Evolutionary conservation across 2,113 vertebrate genomes (phyloP).

Genomic region (Blennius ocellaris): DNA sequence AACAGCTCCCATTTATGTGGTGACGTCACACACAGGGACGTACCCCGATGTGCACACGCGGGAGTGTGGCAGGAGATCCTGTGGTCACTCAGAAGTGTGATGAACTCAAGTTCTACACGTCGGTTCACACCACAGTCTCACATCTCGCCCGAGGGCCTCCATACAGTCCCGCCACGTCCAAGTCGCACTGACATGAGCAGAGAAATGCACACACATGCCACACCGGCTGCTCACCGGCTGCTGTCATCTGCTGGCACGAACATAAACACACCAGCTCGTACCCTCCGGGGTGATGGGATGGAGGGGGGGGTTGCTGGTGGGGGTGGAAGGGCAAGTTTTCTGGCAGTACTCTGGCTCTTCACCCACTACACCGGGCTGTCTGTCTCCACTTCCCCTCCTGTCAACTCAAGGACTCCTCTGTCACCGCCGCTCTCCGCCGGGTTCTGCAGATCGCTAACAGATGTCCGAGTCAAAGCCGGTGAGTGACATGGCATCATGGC

Average conservation of each 20-base stretch:
- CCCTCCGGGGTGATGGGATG: conserved; percentile 35
- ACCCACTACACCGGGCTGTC: conserved; percentile 38
- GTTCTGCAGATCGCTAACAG: conserved; percentile 56
- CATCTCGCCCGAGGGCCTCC: conserved; percentile 4
- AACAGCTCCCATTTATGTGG: no score
- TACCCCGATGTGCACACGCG: no score
- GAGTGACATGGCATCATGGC: conserved; percentile 40
- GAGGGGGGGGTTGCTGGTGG: no score
- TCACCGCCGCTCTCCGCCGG: conserved; percentile 38
- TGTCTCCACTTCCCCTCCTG: conserved; percentile 44
- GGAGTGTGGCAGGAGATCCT: no score
- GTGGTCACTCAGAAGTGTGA: no score
- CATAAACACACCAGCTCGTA: conserved; percentile 45
- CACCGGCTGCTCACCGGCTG: conserved; percentile 59
- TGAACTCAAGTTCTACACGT: no score
- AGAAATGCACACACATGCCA: conserved; percentile 21
- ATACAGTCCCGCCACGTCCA: conserved; percentile 15
- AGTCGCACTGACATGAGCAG: conserved; percentile 25
- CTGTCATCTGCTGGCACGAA: conserved; percentile 58
- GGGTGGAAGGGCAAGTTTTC: conserved; percentile 59
- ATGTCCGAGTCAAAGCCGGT: conserved; percentile 50
- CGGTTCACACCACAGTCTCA: conserved; percentile 1
- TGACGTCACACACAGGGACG: no score
- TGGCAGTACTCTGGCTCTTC: conserved; percentile 54
- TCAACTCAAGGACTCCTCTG: conserved; percentile 62